Percentiles rank a stretch among this genome's conserved stretches.
Conservation (phyloP, 2,113 vertebrate species). For the Lamprologus ornatipinnis region DNA sequence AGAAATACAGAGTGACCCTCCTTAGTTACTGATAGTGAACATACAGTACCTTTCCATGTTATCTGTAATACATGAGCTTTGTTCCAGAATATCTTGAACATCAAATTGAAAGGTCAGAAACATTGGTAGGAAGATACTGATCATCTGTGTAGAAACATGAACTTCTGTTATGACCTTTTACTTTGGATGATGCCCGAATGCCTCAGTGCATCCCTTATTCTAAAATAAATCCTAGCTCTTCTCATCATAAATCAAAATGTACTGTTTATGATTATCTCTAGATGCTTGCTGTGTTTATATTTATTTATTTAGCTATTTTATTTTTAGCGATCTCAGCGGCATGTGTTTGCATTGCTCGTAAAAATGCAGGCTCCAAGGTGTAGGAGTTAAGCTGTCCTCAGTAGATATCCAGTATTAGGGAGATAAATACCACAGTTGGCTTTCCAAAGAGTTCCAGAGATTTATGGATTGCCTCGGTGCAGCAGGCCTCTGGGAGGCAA, state of each 20-base stretch:
- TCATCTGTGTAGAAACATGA: background rate
- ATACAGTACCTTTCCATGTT: background rate
- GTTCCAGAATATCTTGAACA: background rate
- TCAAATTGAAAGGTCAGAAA: background rate
- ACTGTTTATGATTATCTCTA: background rate
- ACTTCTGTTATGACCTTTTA: background rate
- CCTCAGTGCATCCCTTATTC: background rate
- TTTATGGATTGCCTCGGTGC: conserved; percentile 41
- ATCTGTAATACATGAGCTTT: background rate
- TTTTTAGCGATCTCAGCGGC: background rate
- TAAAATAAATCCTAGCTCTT: background rate
- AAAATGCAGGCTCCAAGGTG: conserved; percentile 16
- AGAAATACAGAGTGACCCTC: background rate
- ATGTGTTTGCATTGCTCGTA: conserved; percentile 1
- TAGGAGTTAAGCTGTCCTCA: conserved; percentile 10
- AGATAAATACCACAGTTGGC: conserved; percentile 47
- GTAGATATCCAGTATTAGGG: conserved; percentile 23
- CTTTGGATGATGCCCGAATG: background rate
- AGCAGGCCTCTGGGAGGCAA: conserved; percentile 22
- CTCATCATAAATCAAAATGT: background rate
- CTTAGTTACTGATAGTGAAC: background rate
- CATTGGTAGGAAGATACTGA: background rate
- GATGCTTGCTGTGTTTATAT: background rate
- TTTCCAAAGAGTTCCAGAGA: conserved; percentile 27
- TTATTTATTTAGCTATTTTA: background rate